A percentile compares a stretch with the other conserved stretches of the same genome.
phyloP scores from a whole-genome alignment of 2,113 vertebrate species.

The Pelusios castaneus region DNA sequence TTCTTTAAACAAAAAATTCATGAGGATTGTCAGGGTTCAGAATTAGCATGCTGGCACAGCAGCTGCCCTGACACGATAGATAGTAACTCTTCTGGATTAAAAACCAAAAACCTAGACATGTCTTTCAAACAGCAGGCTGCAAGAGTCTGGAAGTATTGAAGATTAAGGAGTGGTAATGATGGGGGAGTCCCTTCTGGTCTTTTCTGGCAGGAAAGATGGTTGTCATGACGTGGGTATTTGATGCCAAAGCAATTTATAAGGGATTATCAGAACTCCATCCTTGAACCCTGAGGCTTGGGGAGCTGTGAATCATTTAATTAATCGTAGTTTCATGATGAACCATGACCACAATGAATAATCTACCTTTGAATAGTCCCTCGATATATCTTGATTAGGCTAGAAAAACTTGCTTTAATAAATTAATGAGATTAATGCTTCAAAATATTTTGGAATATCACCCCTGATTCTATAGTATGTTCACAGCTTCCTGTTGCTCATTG shows the following conservation, averaged over 20 bases:
- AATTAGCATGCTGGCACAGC: background rate
- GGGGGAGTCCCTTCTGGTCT: background rate
- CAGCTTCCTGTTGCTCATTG: background rate
- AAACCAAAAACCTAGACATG: background rate
- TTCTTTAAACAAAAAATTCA: conserved; percentile 1
- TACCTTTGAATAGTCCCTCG: background rate
- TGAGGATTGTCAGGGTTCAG: background rate
- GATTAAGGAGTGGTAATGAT: background rate
- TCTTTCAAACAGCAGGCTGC: background rate
- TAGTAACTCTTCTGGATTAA: background rate
- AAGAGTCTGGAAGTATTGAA: background rate
- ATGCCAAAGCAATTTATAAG: background rate
- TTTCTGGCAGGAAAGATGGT: background rate
- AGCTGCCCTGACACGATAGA: background rate
- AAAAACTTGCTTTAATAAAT: background rate
- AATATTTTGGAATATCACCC: background rate
- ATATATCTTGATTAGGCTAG: background rate
- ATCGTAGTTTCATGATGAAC: background rate
- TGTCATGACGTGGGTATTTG: background rate
- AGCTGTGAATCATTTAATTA: background rate
- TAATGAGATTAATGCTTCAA: background rate
- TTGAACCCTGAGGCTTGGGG: background rate
- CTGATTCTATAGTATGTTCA: background rate
- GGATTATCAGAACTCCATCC: background rate
- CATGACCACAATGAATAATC: conserved; percentile 1